phyloP scores from a whole-genome alignment of 2,797 vertebrate species.

The Thripadectes ignobilis region DNA sequence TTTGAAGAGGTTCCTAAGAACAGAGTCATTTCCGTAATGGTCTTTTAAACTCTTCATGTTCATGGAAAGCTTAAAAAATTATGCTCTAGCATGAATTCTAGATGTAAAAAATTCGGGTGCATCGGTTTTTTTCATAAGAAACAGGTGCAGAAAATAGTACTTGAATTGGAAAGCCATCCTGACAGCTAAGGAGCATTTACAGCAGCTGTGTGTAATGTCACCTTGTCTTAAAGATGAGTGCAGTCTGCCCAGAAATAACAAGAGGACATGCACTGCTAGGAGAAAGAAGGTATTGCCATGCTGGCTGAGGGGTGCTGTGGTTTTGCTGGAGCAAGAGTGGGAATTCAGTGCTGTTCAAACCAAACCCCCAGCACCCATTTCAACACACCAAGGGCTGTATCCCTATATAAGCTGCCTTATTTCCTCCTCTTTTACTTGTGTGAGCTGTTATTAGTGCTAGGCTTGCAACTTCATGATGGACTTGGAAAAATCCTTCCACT shows the following conservation, averaged over 20 bases:
- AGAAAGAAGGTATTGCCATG: neutral
- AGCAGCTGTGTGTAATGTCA: neutral
- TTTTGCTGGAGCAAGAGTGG: neutral
- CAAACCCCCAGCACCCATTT: neutral
- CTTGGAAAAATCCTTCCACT: neutral
- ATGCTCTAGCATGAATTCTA: neutral
- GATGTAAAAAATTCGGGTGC: neutral
- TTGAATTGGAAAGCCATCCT: neutral
- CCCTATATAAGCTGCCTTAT: neutral
- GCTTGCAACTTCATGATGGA: neutral
- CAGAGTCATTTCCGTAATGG: neutral
- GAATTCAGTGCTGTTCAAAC: neutral
- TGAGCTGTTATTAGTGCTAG: neutral
- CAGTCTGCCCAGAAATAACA: neutral
- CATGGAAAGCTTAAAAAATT: neutral
- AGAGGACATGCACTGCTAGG: neutral
- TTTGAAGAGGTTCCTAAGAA: neutral
- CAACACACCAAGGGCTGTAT: neutral
- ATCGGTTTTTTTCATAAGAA: neutral
- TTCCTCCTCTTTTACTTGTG: neutral
- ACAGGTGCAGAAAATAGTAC: neutral
- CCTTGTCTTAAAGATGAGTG: neutral
- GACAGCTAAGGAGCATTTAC: neutral
- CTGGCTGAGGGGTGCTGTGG: accelerated
- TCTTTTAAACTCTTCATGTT: neutral